A percentile compares a stretch with the other conserved stretches of the same genome.
Conservation (phyloP, 2,113 vertebrate species). For the Labrus mixtus region DNA sequence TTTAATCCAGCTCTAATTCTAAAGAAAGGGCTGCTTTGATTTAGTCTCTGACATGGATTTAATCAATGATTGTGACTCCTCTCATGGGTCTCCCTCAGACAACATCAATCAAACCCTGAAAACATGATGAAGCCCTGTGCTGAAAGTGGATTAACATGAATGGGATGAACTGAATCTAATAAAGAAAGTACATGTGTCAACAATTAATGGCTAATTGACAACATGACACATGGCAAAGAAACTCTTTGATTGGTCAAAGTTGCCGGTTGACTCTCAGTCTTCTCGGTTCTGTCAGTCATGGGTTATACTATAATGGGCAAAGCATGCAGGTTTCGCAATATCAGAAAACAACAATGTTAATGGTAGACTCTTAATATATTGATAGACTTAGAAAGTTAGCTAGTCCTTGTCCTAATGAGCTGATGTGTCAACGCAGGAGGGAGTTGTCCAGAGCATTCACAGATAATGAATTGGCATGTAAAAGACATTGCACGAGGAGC, state of each 20-base stretch:
- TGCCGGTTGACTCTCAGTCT: background rate
- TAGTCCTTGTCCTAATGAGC: no score
- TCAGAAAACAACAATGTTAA: no score
- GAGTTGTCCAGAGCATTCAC: no score
- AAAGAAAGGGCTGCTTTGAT: constrained; percentile 27
- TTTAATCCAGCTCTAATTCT: constrained; percentile 18
- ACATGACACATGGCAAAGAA: background rate
- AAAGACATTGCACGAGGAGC: no score
- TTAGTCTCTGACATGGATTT: constrained; percentile 43
- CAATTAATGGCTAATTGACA: constrained; percentile 18
- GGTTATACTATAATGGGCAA: background rate
- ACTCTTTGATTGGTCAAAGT: background rate
- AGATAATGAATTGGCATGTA: no score
- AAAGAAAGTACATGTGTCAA: constrained; percentile 18
- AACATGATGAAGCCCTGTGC: constrained; percentile 13
- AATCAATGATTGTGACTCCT: constrained; percentile 15
- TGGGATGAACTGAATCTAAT: constrained; percentile 6
- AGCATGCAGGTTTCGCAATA: background rate
- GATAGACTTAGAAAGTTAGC: no score
- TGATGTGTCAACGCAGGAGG: no score
- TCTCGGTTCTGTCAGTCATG: background rate
- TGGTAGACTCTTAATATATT: no score
- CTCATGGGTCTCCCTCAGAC: background rate
- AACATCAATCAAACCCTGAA: constrained; percentile 20
- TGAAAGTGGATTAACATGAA: constrained; percentile 23